These are phyloP conservation scores for Orchesellides sinensis DNA, from an alignment of 2,888 invertebrate species.

Conservation along the genomic window DNA sequence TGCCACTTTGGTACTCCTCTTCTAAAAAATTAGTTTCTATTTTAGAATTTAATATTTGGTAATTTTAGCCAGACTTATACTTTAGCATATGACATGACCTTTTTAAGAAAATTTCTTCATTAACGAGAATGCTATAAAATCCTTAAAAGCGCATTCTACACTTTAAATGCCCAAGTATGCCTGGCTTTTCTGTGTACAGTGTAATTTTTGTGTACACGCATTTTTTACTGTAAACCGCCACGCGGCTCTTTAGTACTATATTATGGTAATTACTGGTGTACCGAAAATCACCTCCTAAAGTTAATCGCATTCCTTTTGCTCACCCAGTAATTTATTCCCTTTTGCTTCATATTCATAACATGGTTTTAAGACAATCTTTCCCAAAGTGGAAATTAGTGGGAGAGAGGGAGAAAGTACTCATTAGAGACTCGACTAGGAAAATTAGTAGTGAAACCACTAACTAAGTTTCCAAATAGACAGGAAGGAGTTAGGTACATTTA, in stretches of 20 bases:
- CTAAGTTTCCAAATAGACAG: conserved; percentile 31
- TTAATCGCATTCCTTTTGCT: too few species aligned
- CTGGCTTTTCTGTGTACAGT: too few species aligned
- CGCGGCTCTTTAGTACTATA: too few species aligned
- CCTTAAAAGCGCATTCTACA: too few species aligned
- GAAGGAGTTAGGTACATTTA: neutral
- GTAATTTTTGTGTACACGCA: too few species aligned
- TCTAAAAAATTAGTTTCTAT: neutral
- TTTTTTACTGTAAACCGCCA: too few species aligned
- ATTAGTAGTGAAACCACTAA: conserved; percentile 36
- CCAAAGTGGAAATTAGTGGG: conserved; percentile 26
- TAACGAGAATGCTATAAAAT: too few species aligned
- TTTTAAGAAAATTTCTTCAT: too few species aligned
- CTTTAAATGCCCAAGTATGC: too few species aligned
- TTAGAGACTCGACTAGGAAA: conserved; percentile 28
- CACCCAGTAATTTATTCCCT: neutral
- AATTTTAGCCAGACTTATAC: too few species aligned
- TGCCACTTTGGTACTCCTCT: too few species aligned
- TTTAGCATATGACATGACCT: too few species aligned
- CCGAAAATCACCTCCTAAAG: neutral
- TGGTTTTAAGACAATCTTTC: neutral
- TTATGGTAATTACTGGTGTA: neutral
- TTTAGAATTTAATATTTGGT: neutral
- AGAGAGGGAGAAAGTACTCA: conserved; percentile 29
- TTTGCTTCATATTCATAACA: neutral